Evolutionary conservation across 2,113 vertebrate genomes (phyloP).

Genomic region (Xiphorhynchus elegans): DNA sequence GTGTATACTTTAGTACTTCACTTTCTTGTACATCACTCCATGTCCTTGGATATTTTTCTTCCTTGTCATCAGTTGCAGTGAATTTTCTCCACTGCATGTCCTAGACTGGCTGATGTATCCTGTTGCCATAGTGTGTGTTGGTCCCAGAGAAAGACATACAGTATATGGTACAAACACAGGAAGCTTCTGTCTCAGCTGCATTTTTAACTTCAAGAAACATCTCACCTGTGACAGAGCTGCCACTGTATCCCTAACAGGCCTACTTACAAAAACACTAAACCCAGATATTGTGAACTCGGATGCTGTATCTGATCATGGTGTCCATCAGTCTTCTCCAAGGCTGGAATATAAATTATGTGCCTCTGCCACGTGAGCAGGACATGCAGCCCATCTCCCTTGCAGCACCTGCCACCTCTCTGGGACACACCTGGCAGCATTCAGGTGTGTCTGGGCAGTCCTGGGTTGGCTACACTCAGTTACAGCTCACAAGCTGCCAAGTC

Average conservation of each 20-base stretch:
- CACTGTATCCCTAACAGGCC: background rate
- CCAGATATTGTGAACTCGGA: background rate
- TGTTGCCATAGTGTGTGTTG: background rate
- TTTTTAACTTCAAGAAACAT: background rate
- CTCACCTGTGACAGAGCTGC: background rate
- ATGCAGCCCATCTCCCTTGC: background rate
- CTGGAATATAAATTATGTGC: background rate
- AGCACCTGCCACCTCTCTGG: background rate
- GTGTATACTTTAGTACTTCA: background rate
- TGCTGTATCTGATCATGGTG: background rate
- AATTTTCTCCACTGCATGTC: background rate
- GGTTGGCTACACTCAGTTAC: background rate
- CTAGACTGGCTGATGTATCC: background rate
- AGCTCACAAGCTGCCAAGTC: background rate
- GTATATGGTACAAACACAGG: background rate
- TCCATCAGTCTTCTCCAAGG: background rate
- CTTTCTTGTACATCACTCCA: background rate
- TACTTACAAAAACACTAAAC: background rate
- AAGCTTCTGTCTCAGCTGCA: background rate
- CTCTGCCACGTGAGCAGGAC: accelerated
- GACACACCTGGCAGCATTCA: background rate
- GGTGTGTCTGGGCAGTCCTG: background rate
- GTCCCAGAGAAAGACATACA: background rate
- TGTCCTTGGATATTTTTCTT: background rate
- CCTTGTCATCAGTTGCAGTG: background rate